These are phyloP conservation scores for Crambe crambe DNA, from an alignment of 37 sponge, comb jelly and placozoan species.

Conservation along the genomic window DNA sequence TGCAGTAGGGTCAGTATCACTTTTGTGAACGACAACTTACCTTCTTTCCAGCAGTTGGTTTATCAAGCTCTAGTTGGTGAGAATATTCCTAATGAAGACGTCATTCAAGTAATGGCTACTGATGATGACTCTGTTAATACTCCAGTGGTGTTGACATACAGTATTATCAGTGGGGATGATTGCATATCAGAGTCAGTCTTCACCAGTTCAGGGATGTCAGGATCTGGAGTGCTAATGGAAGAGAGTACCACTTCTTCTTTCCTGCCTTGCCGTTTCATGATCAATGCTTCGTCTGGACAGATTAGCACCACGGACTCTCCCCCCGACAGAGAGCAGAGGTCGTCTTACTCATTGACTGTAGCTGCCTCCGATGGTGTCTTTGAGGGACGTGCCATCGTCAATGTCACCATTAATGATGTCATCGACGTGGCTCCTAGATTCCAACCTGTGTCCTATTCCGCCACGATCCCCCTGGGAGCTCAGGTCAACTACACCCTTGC, in stretches of 20 bases:
- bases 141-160: background rate
- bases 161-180: conserved; percentile 47
- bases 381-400: conserved; percentile 15
- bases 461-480: conserved; percentile 36
- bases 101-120: conserved; percentile 17
- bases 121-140: conserved; percentile 55
- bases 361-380: conserved; percentile 44
- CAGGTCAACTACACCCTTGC: background rate
- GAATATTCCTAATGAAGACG: conserved; percentile 1
- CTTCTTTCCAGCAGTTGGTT: conserved; percentile 10
- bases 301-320: conserved; percentile 26
- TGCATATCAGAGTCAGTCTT: background rate
- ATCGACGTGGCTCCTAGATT: conserved; percentile 65
- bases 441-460: conserved; percentile 29
- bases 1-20: conserved; percentile 16
- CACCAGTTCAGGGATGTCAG: background rate
- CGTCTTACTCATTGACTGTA: conserved; percentile 43
- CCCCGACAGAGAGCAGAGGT: conserved; percentile 50
- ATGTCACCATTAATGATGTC: conserved; percentile 27
- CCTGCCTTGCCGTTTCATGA: conserved; percentile 35
- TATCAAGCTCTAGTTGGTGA: conserved; percentile 34
- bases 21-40: conserved; percentile 54
- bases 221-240: background rate
- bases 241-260: background rate
- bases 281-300: conserved; percentile 31